These are phyloP conservation scores for Trichosurus vulpecula DNA, from an alignment of 2,797 vertebrate genomes.

Conservation along the genomic window DNA sequence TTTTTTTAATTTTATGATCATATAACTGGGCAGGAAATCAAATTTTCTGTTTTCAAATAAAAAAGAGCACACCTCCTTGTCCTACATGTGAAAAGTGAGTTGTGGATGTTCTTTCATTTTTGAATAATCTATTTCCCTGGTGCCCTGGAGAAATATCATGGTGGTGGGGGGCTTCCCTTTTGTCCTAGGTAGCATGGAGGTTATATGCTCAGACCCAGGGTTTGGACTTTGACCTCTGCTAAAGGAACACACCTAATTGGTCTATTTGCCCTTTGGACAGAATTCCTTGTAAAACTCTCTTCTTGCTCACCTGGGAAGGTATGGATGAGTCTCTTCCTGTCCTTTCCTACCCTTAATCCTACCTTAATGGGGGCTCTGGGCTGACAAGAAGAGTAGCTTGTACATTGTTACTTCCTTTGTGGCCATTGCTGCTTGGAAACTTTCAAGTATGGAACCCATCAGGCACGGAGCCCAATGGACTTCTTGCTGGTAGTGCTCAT, in stretches of 20 bases:
- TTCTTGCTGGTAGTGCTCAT: not conserved
- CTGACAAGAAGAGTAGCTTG: not conserved
- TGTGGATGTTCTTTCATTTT: not conserved
- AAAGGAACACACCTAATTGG: not conserved
- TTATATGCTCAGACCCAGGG: not conserved
- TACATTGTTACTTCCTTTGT: not conserved
- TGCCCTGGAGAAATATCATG: not conserved
- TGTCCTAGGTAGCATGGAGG: too few species aligned
- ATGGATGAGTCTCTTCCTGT: not conserved
- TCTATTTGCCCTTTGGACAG: not conserved
- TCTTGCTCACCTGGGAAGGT: not conserved
- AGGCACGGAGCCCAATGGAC: not conserved
- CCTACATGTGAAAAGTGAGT: not conserved
- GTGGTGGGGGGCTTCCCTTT: not conserved
- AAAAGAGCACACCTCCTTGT: not conserved
- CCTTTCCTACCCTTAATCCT: not conserved
- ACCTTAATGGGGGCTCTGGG: not conserved
- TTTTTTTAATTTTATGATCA: not conserved
- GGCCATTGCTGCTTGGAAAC: not conserved
- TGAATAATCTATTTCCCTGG: not conserved
- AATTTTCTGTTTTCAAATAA: conserved; percentile 3
- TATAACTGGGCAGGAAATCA: not conserved
- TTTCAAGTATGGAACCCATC: not conserved
- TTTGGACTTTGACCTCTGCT: not conserved
- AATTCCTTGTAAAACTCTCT: conserved; percentile 12